Conservation (phyloP, 2,797 vertebrate genomes). For the Novumbra hubbsi region DNA sequence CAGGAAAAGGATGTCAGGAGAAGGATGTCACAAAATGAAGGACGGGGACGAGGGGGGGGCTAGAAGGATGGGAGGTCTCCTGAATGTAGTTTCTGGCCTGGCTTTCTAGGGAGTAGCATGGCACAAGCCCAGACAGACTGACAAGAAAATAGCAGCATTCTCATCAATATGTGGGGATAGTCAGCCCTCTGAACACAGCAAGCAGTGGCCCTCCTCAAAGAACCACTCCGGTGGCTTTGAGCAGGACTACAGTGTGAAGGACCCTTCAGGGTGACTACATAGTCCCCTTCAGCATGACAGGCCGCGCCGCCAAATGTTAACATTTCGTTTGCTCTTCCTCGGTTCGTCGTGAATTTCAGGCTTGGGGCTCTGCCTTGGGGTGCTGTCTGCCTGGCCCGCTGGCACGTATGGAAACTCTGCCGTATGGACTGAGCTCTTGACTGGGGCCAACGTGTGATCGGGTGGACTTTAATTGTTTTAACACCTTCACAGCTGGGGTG, state of each 20-base stretch:
- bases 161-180: background rate
- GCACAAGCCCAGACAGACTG: constrained; percentile 33
- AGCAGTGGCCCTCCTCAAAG: too few species aligned
- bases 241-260: background rate
- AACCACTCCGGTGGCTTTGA: background rate
- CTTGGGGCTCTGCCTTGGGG: background rate
- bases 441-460: background rate
- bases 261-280: background rate
- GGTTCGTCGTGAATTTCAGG: background rate
- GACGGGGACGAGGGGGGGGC: constrained; percentile 24
- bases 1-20: constrained; percentile 19
- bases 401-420: background rate
- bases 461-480: constrained; percentile 54
- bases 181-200: background rate
- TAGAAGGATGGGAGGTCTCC: constrained; percentile 22
- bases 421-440: background rate
- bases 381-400: background rate
- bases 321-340: background rate
- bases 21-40: constrained; percentile 35
- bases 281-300: background rate
- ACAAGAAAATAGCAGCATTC: background rate
- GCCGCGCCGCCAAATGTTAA: background rate
- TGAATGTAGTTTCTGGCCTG: constrained; percentile 30
- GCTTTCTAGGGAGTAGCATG: constrained; percentile 20
- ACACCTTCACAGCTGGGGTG: constrained; percentile 49